Evolutionary conservation across 2,888 invertebrate species (phyloP).

Genomic region (Aplocera efformata): DNA sequence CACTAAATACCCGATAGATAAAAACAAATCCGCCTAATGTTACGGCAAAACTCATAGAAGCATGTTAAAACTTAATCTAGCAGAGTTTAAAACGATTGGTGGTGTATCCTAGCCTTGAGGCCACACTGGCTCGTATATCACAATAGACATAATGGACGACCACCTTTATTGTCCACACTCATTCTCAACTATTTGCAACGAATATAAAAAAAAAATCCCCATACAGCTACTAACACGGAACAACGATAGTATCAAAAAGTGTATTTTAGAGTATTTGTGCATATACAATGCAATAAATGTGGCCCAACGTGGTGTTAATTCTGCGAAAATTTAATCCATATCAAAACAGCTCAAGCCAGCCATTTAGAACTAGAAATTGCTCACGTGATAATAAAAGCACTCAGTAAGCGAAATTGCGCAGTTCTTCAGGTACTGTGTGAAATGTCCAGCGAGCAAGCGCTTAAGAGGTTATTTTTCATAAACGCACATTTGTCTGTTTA

Average conservation of each 20-base stretch:
- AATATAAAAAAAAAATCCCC: constrained; percentile 48
- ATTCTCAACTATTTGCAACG: constrained; percentile 68
- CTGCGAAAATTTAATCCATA: neutral
- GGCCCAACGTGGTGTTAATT: constrained; percentile 31
- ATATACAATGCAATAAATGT: constrained; percentile 43
- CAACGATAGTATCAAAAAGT: constrained; percentile 63
- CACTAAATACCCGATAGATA: constrained; percentile 73
- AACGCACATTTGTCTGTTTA: no score
- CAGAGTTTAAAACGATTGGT: constrained; percentile 56
- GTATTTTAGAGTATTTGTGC: constrained; percentile 71
- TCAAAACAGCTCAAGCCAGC: neutral
- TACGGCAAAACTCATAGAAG: constrained; percentile 63
- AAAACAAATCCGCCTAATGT: constrained; percentile 50
- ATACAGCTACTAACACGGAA: constrained; percentile 38
- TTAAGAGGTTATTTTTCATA: no score
- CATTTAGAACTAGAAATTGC: no score
- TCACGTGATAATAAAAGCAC: no score
- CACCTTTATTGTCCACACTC: constrained; percentile 75
- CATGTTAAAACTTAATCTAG: constrained; percentile 70
- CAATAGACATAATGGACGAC: constrained; percentile 56
- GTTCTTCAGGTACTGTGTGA: no score
- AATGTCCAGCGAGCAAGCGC: no score
- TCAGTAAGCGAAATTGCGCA: no score
- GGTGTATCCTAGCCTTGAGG: constrained; percentile 39
- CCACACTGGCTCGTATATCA: constrained; percentile 53